A percentile compares a stretch with the other conserved stretches of the same genome.
phyloP scores from a whole-genome alignment of 2,113 vertebrate genomes.

The Chinchilla lanigera region DNA sequence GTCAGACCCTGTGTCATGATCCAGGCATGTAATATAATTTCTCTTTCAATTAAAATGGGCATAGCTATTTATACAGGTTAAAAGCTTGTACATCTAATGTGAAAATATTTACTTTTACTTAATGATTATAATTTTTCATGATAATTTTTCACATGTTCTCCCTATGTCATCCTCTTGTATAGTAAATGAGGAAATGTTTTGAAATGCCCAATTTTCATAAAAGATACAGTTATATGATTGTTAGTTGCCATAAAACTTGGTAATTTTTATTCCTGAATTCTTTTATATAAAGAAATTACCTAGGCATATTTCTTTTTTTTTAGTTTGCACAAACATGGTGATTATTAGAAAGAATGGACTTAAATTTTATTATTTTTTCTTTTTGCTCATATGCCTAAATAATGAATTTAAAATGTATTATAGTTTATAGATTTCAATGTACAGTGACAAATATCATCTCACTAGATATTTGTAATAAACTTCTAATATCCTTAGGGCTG shows the following conservation, averaged over 20 bases:
- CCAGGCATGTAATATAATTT: neutral
- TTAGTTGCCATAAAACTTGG: neutral
- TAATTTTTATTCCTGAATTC: conserved; percentile 30
- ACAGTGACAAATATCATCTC: conserved; percentile 21
- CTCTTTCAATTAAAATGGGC: neutral
- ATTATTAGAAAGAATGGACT: conserved; percentile 5
- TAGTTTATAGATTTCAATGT: neutral
- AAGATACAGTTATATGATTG: neutral
- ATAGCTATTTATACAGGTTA: neutral
- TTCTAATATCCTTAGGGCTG: conserved; percentile 20
- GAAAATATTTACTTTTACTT: neutral
- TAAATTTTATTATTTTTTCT: neutral
- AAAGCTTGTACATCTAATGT: neutral
- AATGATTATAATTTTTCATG: neutral
- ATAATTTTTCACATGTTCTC: neutral
- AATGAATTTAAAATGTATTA: conserved; percentile 48
- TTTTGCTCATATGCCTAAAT: conserved; percentile 36
- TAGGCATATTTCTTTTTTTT: neutral
- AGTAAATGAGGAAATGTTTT: conserved; percentile 15
- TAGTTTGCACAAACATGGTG: neutral
- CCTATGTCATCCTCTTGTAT: neutral
- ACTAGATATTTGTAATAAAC: conserved; percentile 61
- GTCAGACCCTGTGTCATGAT: neutral
- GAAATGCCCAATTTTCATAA: conserved; percentile 39
- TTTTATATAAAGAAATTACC: neutral